A percentile compares a stretch with the other conserved stretches of the same genome.
phyloP scores from a whole-genome alignment of 2,797 vertebrate genomes.

The Carcharodon carcharias region DNA sequence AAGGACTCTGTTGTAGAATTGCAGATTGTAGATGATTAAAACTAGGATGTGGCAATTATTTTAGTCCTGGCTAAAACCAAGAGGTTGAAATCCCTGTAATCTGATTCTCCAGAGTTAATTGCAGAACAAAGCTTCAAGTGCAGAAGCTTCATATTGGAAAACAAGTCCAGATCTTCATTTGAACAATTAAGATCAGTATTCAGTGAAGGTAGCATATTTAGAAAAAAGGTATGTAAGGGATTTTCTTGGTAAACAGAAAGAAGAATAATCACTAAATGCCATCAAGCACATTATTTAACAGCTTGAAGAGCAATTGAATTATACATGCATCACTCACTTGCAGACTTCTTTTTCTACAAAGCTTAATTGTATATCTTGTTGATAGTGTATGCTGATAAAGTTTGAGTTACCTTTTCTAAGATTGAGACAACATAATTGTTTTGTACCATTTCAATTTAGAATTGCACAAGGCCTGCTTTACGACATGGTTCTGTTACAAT shows the following conservation, averaged over 20 bases:
- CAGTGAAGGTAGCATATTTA: background rate
- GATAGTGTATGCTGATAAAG: background rate
- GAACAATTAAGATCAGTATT: background rate
- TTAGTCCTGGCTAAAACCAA: background rate
- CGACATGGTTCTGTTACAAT: background rate
- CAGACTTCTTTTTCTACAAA: background rate
- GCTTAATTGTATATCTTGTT: background rate
- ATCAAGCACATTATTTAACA: background rate
- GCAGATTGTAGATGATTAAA: background rate
- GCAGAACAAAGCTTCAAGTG: background rate
- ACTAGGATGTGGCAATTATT: background rate
- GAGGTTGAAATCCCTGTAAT: background rate
- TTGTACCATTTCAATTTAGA: background rate
- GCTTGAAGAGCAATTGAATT: background rate
- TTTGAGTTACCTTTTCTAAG: background rate
- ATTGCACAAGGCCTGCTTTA: background rate
- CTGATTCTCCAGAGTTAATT: background rate
- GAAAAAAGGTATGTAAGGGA: background rate
- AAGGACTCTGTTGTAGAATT: background rate
- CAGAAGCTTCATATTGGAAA: background rate
- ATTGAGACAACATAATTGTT: background rate
- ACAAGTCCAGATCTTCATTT: background rate
- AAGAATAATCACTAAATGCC: background rate
- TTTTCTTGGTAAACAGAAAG: background rate
- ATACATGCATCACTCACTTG: background rate